Percentiles rank a stretch among this genome's conserved stretches.
phyloP scores from a whole-genome alignment of 2,797 vertebrate species.

The Paguma larvata region DNA sequence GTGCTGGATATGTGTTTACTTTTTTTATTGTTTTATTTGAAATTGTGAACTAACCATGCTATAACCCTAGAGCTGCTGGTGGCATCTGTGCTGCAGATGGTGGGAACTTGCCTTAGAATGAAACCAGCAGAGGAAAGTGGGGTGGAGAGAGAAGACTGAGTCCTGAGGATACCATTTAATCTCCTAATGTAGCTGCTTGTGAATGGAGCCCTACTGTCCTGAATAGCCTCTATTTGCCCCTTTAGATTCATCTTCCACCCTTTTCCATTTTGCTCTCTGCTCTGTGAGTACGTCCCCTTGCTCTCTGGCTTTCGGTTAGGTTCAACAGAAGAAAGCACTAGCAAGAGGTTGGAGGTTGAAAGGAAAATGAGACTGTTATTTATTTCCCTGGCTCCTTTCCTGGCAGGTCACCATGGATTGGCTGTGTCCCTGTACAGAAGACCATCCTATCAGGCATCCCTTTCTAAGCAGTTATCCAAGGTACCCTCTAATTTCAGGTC shows the following conservation, averaged over 20 bases:
- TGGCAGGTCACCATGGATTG: neutral
- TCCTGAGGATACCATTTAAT: neutral
- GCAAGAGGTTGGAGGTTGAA: neutral
- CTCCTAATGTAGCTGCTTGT: neutral
- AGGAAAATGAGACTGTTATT: slow-evolving; percentile 1
- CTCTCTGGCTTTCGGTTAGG: neutral
- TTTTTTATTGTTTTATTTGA: slow-evolving; percentile 7
- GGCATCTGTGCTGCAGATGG: neutral
- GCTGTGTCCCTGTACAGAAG: neutral
- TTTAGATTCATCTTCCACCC: neutral
- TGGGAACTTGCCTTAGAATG: neutral
- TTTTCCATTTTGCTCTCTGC: neutral
- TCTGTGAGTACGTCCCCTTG: neutral
- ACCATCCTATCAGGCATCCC: neutral
- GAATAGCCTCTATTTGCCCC: neutral
- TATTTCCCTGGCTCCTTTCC: neutral
- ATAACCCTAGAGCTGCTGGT: neutral
- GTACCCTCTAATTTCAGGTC: neutral
- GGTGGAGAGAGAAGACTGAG: neutral
- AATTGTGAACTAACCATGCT: neutral
- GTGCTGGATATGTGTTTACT: neutral
- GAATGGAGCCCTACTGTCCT: neutral
- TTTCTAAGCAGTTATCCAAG: neutral
- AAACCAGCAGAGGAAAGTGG: neutral
- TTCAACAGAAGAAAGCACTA: neutral